Base-by-base conservation (phyloP, 2,888 invertebrate species). In the Campoplex nolae region DNA sequence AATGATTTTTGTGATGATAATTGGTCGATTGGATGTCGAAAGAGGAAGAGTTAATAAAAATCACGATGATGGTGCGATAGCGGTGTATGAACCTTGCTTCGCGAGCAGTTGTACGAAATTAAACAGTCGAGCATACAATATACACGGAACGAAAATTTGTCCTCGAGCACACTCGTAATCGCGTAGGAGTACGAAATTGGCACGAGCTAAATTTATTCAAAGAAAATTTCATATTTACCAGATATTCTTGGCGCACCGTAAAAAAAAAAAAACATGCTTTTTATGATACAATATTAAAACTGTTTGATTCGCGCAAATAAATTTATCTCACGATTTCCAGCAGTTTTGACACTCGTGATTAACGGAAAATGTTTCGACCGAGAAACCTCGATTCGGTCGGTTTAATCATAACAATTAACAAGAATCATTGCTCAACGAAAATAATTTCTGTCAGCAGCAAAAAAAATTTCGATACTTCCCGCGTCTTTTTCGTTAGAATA, bases 131-230 rank as follows among this genome's bases (percentile, higher is more conserved):
- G 58, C 42, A 58, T 23, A 23, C 23, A 28, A 45, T 32, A 51
- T 76, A 18, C 68, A 54, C 62, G 56, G 11, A 13, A 68, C 51
- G 58, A 51, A 54, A 23, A 48, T 68, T n/a, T 68, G 51, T 79
- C 71, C 71, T 68, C 79, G 73, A n/a, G 67, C 71, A 70, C 70
- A 11, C 80, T 81, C 38, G 62, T 80, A 78, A 83, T 84, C 77
- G 74, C 77, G 80, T 81, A 80, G 83, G 81, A 58, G 81, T 81
- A 67, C 62, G 51, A 83, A 81, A 84, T 86, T 86, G 86, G 86
- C 78, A 81, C 77, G 81, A 51, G 80, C 70, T 70, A 81, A 87
- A 85, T 83, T 85, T 85, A 84, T 74, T 73, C 76, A 54, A 85
- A 79, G 78, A 85, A 85, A 80, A 83, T 85, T 51, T 75, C 76